These are phyloP conservation scores for Archivesica marissinica DNA, from an alignment of 1,140 invertebrate genomes.

Conservation along the genomic window DNA sequence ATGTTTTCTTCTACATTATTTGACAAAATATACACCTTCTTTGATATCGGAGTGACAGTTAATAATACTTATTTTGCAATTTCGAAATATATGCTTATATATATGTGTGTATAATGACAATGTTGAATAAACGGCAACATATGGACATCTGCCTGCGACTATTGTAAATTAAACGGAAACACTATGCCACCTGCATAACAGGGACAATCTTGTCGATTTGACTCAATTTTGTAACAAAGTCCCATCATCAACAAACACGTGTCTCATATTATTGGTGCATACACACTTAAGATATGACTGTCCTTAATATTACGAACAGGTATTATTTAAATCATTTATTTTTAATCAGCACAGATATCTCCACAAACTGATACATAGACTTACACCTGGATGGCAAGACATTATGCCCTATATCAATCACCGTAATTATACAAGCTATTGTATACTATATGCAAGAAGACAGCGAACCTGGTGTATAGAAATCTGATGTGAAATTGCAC, in stretches of 20 bases:
- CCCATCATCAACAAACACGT: no score
- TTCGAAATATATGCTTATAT: not conserved
- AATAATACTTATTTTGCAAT: not conserved
- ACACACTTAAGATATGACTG: not conserved
- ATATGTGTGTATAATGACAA: not conserved
- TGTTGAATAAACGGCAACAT: not conserved
- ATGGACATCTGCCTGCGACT: no score
- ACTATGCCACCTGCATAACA: no score
- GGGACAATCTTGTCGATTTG: no score
- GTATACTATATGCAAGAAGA: not conserved
- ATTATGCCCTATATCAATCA: not conserved
- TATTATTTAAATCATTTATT: not conserved
- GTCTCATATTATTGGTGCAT: no score
- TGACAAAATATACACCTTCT: not conserved
- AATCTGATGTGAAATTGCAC: not conserved
- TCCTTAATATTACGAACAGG: not conserved
- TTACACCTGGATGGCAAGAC: not conserved
- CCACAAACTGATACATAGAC: not conserved
- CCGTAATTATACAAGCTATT: not conserved
- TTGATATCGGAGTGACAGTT: no score
- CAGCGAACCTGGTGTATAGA: not conserved
- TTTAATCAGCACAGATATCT: not conserved
- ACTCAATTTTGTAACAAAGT: no score
- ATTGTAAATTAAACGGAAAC: no score
- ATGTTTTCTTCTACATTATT: not conserved